These are phyloP conservation scores for Variabilichromis moorii DNA, from an alignment of 2,113 vertebrate genomes.

Conservation along the genomic window DNA sequence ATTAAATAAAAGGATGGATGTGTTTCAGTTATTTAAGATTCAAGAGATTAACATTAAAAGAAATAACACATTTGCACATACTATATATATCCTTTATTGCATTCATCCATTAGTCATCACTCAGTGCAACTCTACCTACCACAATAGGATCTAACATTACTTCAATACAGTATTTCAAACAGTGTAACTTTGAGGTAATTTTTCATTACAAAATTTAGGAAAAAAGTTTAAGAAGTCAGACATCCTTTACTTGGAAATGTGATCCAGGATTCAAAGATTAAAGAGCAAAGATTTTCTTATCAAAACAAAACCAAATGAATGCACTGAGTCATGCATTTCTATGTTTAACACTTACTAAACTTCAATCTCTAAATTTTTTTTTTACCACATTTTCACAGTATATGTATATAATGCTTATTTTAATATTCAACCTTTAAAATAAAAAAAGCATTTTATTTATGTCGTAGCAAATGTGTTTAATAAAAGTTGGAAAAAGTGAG, in stretches of 20 bases:
- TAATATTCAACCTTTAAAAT: neutral
- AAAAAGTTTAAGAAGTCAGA: neutral
- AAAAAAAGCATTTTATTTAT: neutral
- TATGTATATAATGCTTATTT: neutral
- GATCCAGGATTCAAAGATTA: neutral
- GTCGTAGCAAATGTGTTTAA: neutral
- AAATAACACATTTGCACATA: neutral
- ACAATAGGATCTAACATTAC: neutral
- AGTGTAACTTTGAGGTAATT: neutral
- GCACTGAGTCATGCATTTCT: neutral
- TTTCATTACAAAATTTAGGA: neutral
- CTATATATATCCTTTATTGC: neutral
- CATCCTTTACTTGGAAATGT: neutral
- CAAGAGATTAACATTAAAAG: neutral
- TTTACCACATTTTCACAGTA: neutral
- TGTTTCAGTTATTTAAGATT: neutral
- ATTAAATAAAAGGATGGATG: neutral
- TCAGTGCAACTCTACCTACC: neutral
- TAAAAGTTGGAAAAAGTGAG: neutral
- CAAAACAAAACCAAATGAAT: neutral
- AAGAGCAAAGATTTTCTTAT: neutral
- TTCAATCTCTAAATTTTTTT: rapidly evolving
- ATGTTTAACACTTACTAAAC: neutral
- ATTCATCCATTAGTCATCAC: neutral
- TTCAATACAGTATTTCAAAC: neutral